phyloP scores from a whole-genome alignment of 2,888 invertebrate species.

The Pteria penguin region DNA sequence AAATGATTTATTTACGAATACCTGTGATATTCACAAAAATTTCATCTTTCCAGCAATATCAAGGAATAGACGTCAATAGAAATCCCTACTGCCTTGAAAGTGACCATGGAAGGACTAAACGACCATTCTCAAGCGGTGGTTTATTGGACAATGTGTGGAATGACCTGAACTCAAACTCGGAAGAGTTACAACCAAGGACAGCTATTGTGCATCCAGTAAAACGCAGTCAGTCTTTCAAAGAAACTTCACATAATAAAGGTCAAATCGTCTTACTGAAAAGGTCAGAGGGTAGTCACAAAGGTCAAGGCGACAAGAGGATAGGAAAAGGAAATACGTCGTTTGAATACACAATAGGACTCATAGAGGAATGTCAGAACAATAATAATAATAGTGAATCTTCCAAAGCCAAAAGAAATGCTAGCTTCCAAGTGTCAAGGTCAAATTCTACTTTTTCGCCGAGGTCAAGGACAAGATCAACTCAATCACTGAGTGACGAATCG shows the following conservation, averaged over 20 bases:
- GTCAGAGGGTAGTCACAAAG: neutral
- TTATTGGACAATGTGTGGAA: conserved; percentile 25
- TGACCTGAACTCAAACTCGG: conserved; percentile 4
- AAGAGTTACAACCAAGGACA: conserved; percentile 33
- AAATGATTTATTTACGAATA: too few relatives aligned
- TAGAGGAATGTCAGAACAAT: conserved; percentile 42
- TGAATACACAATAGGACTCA: conserved; percentile 20
- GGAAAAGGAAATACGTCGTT: neutral
- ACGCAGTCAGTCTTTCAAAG: conserved; percentile 50
- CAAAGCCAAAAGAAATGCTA: conserved; percentile 51
- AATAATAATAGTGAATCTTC: conserved; percentile 50
- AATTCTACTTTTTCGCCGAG: conserved; percentile 6
- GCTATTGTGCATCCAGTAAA: conserved; percentile 44
- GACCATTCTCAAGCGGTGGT: conserved; percentile 27
- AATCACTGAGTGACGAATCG: conserved; percentile 51
- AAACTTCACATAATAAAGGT: conserved; percentile 45
- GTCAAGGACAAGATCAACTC: conserved; percentile 28
- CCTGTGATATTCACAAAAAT: neutral
- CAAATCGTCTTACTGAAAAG: neutral
- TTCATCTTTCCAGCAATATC: neutral
- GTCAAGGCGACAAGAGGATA: neutral
- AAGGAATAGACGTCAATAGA: conserved; percentile 37
- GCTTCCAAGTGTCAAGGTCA: neutral
- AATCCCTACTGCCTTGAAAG: conserved; percentile 16
- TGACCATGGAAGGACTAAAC: conserved; percentile 1